Base-by-base conservation (phyloP, 2,797 vertebrate genomes). In the Cyprinodon diabolis region DNA sequence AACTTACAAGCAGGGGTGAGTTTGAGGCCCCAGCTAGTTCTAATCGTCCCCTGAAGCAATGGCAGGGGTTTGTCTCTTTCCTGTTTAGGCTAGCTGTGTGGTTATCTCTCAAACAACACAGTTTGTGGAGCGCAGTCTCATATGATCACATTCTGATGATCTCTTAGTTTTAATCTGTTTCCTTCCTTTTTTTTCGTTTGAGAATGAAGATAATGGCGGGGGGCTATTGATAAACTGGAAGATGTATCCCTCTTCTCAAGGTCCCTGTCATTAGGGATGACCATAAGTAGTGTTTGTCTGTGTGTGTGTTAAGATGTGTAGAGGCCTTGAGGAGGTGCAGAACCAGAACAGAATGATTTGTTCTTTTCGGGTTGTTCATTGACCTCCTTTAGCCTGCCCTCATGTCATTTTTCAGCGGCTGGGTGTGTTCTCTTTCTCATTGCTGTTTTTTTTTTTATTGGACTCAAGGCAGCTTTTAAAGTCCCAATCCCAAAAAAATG, bases 301-400 rank as follows among this genome's bases (percentile, higher is more conserved):
- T 55, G 74, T 30, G 30, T 30, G 30, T 30, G 56, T 68, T 62
- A 7, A 71, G 68, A 68, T 85, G 78, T 47, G 15, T 6, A 21
- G 78, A 72, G 76, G 81, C 73, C 60, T 68, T 11, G 25, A 66
- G 73, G 80, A 82, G 76, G 82, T 74, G 79, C 63, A 35, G 67
- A 7, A 72, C 77, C 80, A 81, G 81, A 89, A 77, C 69, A 35
- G 70, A 62, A 85, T 79, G 23, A 78, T 84, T 86, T 76, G 84
- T 89, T 90, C 76, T 72, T 77, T 82, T 86, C 81, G 83, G 85
- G 82, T 82, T 84, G 87, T 80, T 71, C 77, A 79, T 82, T 93
- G 91, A 90, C 90, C 90, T 90, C 83, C 82, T 92, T 93, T 89
- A 83, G 76, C 84, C 86, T 0, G 4, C 67, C 79, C 71, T 52